Percentiles rank a stretch among this genome's conserved stretches.
phyloP scores from a whole-genome alignment of 2,797 vertebrate species.

The Mus caroli region DNA sequence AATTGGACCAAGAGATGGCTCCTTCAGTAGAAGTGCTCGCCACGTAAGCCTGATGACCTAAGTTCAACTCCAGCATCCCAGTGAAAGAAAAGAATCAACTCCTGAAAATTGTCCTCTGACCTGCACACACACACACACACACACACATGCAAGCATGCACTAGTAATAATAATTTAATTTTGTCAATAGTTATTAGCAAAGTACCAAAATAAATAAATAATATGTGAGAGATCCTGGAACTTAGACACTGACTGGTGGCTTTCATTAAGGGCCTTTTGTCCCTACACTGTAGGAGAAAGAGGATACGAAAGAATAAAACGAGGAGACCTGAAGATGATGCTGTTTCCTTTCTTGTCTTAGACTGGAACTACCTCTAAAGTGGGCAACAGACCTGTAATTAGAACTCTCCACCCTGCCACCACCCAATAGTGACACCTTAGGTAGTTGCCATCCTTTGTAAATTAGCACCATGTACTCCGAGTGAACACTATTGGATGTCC shows the following conservation, averaged over 20 bases:
- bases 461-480: background rate
- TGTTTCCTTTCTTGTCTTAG: background rate
- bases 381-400: background rate
- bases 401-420: background rate
- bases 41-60: background rate
- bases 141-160: background rate
- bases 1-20: background rate
- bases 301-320: background rate
- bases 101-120: background rate
- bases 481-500: background rate
- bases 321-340: background rate
- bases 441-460: background rate
- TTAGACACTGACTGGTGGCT: background rate
- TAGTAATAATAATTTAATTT: background rate
- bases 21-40: background rate
- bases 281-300: background rate
- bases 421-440: background rate
- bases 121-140: background rate
- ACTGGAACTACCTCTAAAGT: background rate
- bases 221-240: background rate
- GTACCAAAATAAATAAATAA: conserved; percentile 16
- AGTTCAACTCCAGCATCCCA: background rate
- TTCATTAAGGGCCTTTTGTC: background rate
- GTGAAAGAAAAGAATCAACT: background rate
- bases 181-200: conserved; percentile 22